These are phyloP conservation scores for Enteromius paludinosus DNA, from an alignment of 2,797 vertebrate species.

Conservation along the genomic window DNA sequence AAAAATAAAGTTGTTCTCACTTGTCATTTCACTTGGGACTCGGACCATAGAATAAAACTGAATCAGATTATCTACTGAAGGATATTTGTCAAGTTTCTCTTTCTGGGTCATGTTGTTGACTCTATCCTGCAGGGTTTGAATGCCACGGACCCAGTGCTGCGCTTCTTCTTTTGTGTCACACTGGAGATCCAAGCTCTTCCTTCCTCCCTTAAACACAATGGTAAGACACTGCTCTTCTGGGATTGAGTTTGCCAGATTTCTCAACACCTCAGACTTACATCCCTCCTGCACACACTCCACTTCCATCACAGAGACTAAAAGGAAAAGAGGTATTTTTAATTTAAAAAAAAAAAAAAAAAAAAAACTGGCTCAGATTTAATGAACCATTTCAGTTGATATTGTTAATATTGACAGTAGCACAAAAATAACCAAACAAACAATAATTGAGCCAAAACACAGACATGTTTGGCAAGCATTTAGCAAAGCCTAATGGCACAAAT, in stretches of 20 bases:
- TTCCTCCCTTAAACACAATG: slow-evolving; percentile 84
- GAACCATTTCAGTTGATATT: not conserved
- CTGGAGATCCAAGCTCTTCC: slow-evolving; percentile 90
- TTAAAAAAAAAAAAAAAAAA: not conserved
- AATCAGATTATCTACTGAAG: slow-evolving; percentile 62
- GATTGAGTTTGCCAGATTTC: slow-evolving; percentile 73
- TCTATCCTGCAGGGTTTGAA: slow-evolving; percentile 84
- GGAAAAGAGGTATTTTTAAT: not conserved
- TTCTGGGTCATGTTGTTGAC: slow-evolving; percentile 91
- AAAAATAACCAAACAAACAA: slow-evolving; percentile 10
- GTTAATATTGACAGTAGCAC: slow-evolving; percentile 34
- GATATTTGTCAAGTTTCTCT: slow-evolving; percentile 96
- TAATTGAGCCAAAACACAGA: not conserved
- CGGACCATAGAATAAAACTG: not conserved
- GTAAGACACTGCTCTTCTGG: slow-evolving; percentile 85
- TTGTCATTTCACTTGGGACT: not conserved
- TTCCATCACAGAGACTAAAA: slow-evolving; percentile 74
- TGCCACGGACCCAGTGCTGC: slow-evolving; percentile 85
- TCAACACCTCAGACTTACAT: slow-evolving; percentile 85
- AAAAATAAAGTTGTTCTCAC: not conserved
- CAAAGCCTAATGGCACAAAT: too few relatives aligned
- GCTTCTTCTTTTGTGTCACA: slow-evolving; percentile 85
- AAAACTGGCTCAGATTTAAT: not conserved
- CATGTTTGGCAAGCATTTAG: too few relatives aligned
- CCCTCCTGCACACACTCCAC: slow-evolving; percentile 80